Evolutionary conservation across 2,113 vertebrate species (phyloP), one percentile per base, ranked within the genome.

Genomic region (Athene cunicularia): DNA sequence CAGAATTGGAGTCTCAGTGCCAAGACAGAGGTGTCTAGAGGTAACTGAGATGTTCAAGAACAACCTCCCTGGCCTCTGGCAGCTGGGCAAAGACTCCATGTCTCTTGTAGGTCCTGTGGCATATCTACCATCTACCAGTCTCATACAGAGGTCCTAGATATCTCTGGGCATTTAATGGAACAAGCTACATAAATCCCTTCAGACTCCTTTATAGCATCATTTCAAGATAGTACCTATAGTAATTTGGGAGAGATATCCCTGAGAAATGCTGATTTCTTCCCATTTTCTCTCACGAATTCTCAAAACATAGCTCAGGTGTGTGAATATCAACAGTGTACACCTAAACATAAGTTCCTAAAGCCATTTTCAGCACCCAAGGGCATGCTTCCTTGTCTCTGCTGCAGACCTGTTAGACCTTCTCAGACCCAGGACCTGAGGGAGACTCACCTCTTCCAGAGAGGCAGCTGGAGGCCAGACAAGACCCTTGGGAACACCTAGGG

Each of bases 361-460:
- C 14, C 8, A 15, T 43, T 89, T 84, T 45, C 80, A 53, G 19
- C 30, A 24, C 21, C 17, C 58, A 58, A 24, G 7, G 15, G 3
- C 13, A 39, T 7, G 3, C 3, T n/a, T 76, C 52, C 14, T 50
- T 64, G 50, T 71, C 9, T 16, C 23, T 1, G 2, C 6, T 37
- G 47, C 8, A 53, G 55, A 81, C 7, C 11, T 74, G 27, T 55
- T 32, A 47, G 47, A 15, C 10, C 6, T 88, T 15, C 43, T 79
- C 62, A 56, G 12, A 71, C 9, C 5, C 28, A 56, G 30, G 9
- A 64, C 5, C 0, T 2, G 7, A 52, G 21, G 14, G 14, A 86
- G 4, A 62, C 18, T 52, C 12, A 28, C 0, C 4, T 5, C 8
- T 80, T 87, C 52, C 14, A 41, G 12, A 72, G n/a, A 0, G 0